Percentiles rank a stretch among this genome's conserved stretches.
These are phyloP conservation scores for Synanthedon vespiformis DNA, from an alignment of 2,888 invertebrate species.

Conservation along the genomic window DNA sequence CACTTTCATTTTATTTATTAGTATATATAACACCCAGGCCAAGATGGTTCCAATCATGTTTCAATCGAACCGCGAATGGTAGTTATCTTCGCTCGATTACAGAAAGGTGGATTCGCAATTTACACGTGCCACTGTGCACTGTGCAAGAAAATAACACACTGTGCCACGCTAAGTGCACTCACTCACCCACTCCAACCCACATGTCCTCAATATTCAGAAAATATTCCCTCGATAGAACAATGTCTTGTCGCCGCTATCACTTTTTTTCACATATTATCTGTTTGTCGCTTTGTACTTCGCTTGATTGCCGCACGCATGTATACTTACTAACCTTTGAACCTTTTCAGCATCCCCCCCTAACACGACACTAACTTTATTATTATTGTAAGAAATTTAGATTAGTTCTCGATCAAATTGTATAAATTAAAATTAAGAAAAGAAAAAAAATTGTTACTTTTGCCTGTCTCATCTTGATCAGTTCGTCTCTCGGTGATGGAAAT, in stretches of 20 bases:
- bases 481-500: conserved; percentile 21
- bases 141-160: too few species aligned
- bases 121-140: too few species aligned
- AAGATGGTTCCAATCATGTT: too few species aligned
- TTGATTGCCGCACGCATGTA: conserved; percentile 63
- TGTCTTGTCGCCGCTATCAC: conserved; percentile 49
- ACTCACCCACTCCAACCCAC: too few species aligned
- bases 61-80: too few species aligned
- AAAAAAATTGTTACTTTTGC: conserved; percentile 12
- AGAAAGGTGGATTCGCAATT: too few species aligned
- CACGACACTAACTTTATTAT: conserved; percentile 35
- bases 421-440: too few species aligned
- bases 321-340: conserved; percentile 63
- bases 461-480: conserved; percentile 41
- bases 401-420: conserved; percentile 12
- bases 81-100: too few species aligned
- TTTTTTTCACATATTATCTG: conserved; percentile 34
- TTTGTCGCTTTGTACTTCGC: conserved; percentile 52
- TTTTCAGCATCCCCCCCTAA: conserved; percentile 66
- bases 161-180: too few species aligned
- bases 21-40: too few species aligned
- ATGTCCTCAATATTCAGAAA: too few species aligned
- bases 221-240: conserved; percentile 3
- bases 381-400: conserved; percentile 18
- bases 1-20: too few species aligned